Evolutionary conservation across 2,888 invertebrate species (phyloP), one percentile per base, ranked within the genome.

Genomic region (Lucinisca nassula): DNA sequence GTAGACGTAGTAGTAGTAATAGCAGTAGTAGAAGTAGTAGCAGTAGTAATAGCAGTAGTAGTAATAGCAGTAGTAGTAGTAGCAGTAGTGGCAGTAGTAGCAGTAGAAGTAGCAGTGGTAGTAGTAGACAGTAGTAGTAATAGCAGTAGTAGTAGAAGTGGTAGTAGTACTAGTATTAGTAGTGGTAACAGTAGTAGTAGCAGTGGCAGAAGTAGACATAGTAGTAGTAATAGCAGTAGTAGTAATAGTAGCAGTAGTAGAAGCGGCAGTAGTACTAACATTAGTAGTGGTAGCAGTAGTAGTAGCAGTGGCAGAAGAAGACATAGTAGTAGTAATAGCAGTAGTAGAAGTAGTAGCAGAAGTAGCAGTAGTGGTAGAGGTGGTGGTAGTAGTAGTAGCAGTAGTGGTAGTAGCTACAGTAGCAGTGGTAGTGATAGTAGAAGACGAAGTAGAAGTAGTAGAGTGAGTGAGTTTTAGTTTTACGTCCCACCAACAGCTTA

Each of bases 211-310:
- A n/a, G n/a, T n/a, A n/a, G n/a, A n/a, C n/a, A n/a, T n/a, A n/a
- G n/a, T n/a, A n/a, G n/a, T n/a, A n/a, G n/a, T n/a, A n/a, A n/a
- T n/a, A n/a, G n/a, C n/a, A n/a, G n/a, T n/a, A 77, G 78, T 58
- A 77, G 78, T 58, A 77, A 58, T 32, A 77, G 78, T 58, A 77
- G 78, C 32, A 77, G 81, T 55, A 81, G 81, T 74, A 81, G 81
- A 55, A 81, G 74, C 37, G 75, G 74, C 75, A 81, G 55, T 74
- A 81, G 74, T 74, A 82, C 75, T 55, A 81, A 55, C 37, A 81
- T 74, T 75, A 81, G 74, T 74, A 81, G 75, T 81, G 58, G 82
- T 82, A 82, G 82, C 38, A 75, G 75, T 82, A 82, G 75, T 74
- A 51, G 55, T 81, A 51, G 38, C 49, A 27, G 35, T n/a, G 70